A percentile compares a stretch with the other conserved stretches of the same genome.
phyloP scores from a whole-genome alignment of 2,113 vertebrate species.

The Capreolus pygargus region DNA sequence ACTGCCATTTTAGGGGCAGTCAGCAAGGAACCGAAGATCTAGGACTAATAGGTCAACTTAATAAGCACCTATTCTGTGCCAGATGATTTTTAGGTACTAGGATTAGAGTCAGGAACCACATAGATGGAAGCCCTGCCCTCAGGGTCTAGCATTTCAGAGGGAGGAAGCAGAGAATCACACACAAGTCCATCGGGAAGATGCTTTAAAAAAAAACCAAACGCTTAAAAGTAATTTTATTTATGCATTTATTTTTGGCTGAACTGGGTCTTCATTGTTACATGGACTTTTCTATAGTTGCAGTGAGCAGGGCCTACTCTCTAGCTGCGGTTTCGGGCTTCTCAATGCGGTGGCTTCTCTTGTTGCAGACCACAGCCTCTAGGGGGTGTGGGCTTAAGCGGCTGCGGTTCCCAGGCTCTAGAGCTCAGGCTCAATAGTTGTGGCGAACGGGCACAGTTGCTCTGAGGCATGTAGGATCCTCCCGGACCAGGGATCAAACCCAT shows the following conservation, averaged over 20 bases:
- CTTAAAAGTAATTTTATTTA: neutral
- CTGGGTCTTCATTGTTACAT: neutral
- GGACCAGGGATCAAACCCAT: neutral
- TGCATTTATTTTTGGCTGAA: neutral
- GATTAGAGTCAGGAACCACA: neutral
- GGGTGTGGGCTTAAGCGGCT: neutral
- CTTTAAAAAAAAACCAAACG: neutral
- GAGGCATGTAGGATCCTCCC: neutral
- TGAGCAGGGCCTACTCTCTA: neutral
- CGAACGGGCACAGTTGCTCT: accelerated
- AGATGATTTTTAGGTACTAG: neutral
- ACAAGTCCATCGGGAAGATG: neutral
- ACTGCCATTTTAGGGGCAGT: neutral
- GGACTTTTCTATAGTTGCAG: neutral
- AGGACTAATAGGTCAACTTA: neutral
- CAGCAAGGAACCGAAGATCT: neutral
- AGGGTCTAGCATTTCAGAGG: neutral
- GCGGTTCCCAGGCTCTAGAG: neutral
- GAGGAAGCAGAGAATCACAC: neutral
- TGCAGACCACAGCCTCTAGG: neutral
- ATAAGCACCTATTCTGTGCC: neutral
- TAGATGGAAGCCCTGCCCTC: neutral
- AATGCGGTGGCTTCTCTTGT: neutral
- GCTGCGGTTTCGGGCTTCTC: neutral
- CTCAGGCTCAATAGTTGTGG: neutral